Evolutionary conservation across 2,113 vertebrate genomes (phyloP).

Genomic region (Lanius collurio): DNA sequence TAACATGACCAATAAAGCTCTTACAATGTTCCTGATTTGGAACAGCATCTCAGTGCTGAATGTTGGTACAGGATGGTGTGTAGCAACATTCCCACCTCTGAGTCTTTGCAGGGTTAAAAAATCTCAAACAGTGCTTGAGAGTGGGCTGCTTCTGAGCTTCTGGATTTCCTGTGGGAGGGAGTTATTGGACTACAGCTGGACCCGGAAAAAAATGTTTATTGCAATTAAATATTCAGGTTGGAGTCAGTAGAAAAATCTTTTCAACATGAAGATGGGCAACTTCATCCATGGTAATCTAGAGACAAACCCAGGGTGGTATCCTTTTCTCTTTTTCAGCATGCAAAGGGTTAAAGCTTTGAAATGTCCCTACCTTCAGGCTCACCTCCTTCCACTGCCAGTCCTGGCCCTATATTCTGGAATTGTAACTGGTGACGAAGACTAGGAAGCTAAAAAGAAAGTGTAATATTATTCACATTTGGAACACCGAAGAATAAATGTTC

Average conservation of each 20-base stretch:
- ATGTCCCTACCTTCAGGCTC: not conserved
- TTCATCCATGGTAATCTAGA: not conserved
- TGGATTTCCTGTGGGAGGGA: not conserved
- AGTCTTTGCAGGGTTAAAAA: not conserved
- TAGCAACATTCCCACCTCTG: not conserved
- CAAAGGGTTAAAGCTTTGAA: not conserved
- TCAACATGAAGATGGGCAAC: not conserved
- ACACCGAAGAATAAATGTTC: conserved; percentile 15
- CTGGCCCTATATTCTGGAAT: not conserved
- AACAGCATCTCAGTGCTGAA: not conserved
- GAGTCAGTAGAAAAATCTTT: not conserved
- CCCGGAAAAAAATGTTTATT: not conserved
- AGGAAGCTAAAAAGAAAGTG: not conserved
- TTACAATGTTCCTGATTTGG: not conserved
- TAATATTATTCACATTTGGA: not conserved
- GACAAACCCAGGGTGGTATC: not conserved
- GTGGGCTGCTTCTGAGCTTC: not conserved
- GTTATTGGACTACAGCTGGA: not conserved
- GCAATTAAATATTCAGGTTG: not conserved
- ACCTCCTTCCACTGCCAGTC: not conserved
- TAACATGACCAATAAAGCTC: not conserved
- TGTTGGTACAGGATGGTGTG: not conserved
- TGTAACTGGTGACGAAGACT: not conserved
- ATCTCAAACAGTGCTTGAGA: not conserved
- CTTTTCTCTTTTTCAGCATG: not conserved